Evolutionary conservation across 1,140 invertebrate species (phyloP).

Genomic region (Drosophila obscura): DNA sequence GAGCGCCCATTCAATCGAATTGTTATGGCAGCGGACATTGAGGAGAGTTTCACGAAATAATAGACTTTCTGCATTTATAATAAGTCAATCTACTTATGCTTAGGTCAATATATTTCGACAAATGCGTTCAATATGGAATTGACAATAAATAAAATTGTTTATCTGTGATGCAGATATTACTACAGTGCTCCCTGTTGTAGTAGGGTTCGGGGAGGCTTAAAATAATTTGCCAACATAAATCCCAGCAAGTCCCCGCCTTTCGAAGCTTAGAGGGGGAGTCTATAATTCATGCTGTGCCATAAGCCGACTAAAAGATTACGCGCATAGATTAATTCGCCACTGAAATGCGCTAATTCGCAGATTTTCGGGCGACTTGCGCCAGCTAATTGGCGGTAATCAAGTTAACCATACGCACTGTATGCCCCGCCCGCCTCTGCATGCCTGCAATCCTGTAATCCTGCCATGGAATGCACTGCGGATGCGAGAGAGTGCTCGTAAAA

Average conservation of each 20-base stretch:
- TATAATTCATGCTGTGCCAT: constrained; percentile 20
- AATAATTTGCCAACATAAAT: too few species aligned
- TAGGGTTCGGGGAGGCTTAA: too few species aligned
- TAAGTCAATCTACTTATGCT: too few species aligned
- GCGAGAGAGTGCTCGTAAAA: constrained; percentile 35
- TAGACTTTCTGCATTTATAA: background rate
- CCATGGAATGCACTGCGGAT: constrained; percentile 15
- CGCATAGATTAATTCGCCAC: constrained; percentile 31
- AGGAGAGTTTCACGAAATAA: background rate
- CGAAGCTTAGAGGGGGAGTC: background rate
- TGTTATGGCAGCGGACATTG: constrained; percentile 9
- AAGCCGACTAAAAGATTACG: constrained; percentile 37
- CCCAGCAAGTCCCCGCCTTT: too few species aligned
- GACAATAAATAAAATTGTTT: too few species aligned
- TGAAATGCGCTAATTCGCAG: constrained; percentile 63
- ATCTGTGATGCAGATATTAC: too few species aligned
- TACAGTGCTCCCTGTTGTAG: too few species aligned
- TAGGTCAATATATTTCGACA: background rate
- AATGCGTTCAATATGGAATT: too few species aligned
- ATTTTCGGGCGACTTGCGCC: constrained; percentile 34
- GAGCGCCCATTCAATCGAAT: constrained; percentile 16
- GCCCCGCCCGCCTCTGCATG: constrained; percentile 6
- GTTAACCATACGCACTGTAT: constrained; percentile 72
- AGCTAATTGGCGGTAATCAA: constrained; percentile 77
- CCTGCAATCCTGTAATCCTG: constrained; percentile 6